Conservation (phyloP, 2,888 invertebrate species). For the Melieria crassipennis region DNA sequence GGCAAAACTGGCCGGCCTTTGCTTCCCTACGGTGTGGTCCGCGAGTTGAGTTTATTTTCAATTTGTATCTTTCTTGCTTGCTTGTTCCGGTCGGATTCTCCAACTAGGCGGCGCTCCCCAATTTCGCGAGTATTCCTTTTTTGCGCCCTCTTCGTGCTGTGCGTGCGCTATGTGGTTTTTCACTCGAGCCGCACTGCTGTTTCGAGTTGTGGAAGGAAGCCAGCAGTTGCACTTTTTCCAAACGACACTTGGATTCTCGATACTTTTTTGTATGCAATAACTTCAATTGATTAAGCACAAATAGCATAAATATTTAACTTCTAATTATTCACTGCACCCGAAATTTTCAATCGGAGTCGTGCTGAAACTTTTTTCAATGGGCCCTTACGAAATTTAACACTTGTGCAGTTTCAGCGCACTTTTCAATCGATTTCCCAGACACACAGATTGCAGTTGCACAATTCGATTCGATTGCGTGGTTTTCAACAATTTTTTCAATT, state of each 20-base stretch:
- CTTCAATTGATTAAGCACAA: not conserved
- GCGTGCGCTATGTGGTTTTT: too few species aligned
- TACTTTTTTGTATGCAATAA: not conserved
- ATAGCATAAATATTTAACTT: not conserved
- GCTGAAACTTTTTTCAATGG: not conserved
- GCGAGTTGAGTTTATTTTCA: too few species aligned
- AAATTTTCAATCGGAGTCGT: too few species aligned
- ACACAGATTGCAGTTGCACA: conserved; percentile 2
- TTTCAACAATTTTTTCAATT: conserved; percentile 32
- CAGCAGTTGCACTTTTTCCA: too few species aligned
- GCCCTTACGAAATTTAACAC: not conserved
- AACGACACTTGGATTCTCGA: not conserved
- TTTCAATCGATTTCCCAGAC: not conserved
- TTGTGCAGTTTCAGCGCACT: conserved; percentile 29
- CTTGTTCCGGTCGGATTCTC: too few species aligned
- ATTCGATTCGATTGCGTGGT: not conserved
- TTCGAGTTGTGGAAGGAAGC: too few species aligned
- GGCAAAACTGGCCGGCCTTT: too few species aligned
- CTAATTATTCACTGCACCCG: too few species aligned
- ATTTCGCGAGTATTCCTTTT: not conserved
- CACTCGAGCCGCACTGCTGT: too few species aligned
- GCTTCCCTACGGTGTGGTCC: too few species aligned
- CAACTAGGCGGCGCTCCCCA: conserved; percentile 25
- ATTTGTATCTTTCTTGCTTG: too few species aligned
- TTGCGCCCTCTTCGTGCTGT: too few species aligned